These are phyloP conservation scores for Hyphantria cunea DNA, from an alignment of 1,140 invertebrate species.

Conservation along the genomic window DNA sequence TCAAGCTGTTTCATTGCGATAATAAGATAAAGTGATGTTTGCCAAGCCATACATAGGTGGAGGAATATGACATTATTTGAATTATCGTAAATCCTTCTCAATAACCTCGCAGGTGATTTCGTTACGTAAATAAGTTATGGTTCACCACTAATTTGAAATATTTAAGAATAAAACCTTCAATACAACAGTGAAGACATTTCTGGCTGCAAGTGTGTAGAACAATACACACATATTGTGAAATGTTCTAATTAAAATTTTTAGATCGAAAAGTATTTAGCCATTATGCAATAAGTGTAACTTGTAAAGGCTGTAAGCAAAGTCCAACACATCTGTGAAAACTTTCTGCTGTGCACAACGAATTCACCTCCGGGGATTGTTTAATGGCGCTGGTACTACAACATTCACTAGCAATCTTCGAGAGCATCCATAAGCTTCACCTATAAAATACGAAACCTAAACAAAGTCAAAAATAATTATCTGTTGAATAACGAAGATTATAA, in stretches of 20 bases:
- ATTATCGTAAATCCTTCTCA: constrained; percentile 4
- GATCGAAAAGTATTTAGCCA: not conserved
- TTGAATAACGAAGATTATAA: constrained; percentile 55
- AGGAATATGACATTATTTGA: constrained; percentile 11
- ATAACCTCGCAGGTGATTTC: not conserved
- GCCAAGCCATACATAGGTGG: constrained; percentile 27
- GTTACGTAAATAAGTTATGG: not conserved
- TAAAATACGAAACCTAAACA: constrained; percentile 47
- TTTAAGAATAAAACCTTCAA: too few relatives aligned
- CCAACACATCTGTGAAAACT: too few relatives aligned
- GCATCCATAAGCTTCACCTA: constrained; percentile 26
- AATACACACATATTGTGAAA: too few relatives aligned
- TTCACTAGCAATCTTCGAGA: constrained; percentile 5
- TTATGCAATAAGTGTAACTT: not conserved
- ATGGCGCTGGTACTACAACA: constrained; percentile 3
- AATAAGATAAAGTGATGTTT: constrained; percentile 10
- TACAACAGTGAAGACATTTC: too few relatives aligned
- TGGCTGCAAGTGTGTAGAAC: too few relatives aligned
- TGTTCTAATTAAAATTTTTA: too few relatives aligned
- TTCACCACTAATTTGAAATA: too few relatives aligned
- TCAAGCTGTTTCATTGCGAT: constrained; percentile 11
- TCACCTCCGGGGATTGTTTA: not conserved
- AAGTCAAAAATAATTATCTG: constrained; percentile 58
- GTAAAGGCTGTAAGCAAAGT: too few relatives aligned
- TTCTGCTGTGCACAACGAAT: not conserved